A percentile compares a stretch with the other conserved stretches of the same genome.
Conservation (phyloP, 2,113 vertebrate genomes). For the Xiphophorus hellerii region DNA sequence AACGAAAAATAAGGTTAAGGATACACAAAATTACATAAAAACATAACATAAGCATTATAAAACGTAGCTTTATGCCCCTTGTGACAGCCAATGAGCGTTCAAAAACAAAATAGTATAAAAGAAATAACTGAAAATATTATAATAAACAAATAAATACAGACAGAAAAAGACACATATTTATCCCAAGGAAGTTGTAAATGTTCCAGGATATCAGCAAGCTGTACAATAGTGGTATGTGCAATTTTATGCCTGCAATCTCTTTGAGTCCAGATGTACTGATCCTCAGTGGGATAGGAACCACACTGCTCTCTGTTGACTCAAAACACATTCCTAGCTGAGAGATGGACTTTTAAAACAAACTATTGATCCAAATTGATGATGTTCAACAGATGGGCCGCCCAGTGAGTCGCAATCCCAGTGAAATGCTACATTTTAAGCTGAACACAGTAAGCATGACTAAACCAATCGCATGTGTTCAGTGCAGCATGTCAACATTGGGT, state of each 20-base stretch:
- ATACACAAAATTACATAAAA: not conserved
- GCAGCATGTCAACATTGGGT: constrained; percentile 23
- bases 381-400: constrained; percentile 53
- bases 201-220: no score
- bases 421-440: constrained; percentile 15
- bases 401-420: constrained; percentile 18
- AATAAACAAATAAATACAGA: no score
- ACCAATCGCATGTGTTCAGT: constrained; percentile 1
- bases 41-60: not conserved
- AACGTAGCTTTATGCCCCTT: not conserved
- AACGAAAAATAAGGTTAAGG: not conserved
- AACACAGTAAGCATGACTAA: constrained; percentile 13
- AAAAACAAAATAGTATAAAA: not conserved
- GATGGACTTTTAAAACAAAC: not conserved
- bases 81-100: not conserved
- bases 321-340: not conserved
- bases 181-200: no score
- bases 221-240: no score
- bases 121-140: not conserved
- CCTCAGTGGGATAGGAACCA: no score
- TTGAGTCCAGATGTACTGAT: no score
- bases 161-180: no score
- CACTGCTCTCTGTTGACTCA: not conserved
- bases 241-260: no score
- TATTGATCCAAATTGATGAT: not conserved